Evolutionary conservation across 2,888 invertebrate species (phyloP).

Genomic region (Ashinkailepas kermadecensis): DNA sequence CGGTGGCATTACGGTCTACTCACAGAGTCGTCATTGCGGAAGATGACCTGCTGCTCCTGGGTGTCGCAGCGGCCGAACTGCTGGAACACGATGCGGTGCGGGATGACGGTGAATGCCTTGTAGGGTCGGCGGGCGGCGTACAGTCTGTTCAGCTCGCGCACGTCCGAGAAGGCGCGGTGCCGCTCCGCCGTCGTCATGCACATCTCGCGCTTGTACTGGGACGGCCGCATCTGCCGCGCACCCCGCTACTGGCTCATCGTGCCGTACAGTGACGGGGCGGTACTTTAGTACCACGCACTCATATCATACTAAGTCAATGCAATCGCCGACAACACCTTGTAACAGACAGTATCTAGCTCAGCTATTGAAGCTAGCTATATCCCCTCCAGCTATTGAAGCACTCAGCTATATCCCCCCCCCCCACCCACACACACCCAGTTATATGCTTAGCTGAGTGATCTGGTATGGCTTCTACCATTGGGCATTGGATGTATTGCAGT

Average conservation of each 20-base stretch:
- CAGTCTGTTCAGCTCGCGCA: neutral
- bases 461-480: no score
- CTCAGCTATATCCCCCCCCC: no score
- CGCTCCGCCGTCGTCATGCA: constrained; percentile 19
- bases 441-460: no score
- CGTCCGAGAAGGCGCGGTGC: constrained; percentile 4
- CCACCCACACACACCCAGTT: no score
- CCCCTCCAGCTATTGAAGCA: no score
- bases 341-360: no score
- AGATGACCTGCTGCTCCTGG: constrained; percentile 21
- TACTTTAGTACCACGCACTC: no score
- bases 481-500: no score
- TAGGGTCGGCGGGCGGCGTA: constrained; percentile 7
- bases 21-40: constrained; percentile 13
- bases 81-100: constrained; percentile 18
- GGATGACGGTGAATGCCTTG: constrained; percentile 19
- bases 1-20: neutral
- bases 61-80: constrained; percentile 16
- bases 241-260: neutral
- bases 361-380: no score
- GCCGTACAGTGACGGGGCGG: no score
- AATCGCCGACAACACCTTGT: no score
- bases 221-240: constrained; percentile 6
- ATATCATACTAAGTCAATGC: no score
- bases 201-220: constrained; percentile 7